A percentile compares a stretch with the other conserved stretches of the same genome.
These are phyloP conservation scores for Rhabdomys pumilio DNA, from an alignment of 2,797 vertebrate species.

Conservation along the genomic window DNA sequence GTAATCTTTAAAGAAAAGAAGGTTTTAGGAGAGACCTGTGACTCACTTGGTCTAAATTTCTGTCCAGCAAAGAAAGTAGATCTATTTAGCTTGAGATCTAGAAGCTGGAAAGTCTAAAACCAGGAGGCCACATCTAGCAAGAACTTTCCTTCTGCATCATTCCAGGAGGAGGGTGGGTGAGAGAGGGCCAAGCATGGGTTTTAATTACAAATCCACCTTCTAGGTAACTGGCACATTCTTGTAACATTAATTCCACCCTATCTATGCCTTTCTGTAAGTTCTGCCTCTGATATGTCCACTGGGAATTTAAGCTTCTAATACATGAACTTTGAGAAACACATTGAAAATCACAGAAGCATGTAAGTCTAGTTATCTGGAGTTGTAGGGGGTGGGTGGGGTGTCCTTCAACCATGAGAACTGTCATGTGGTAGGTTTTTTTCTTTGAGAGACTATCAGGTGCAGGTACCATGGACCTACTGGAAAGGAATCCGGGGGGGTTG, in stretches of 20 bases:
- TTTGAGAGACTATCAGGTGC: background rate
- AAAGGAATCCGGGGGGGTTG: background rate
- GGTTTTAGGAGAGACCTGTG: background rate
- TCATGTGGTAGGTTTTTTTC: background rate
- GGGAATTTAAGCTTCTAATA: background rate
- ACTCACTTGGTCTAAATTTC: background rate
- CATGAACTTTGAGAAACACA: background rate
- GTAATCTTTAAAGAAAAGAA: background rate
- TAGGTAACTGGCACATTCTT: background rate
- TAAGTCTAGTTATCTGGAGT: background rate
- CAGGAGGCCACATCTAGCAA: background rate
- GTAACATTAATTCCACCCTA: background rate
- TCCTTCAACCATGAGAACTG: background rate
- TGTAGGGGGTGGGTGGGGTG: background rate
- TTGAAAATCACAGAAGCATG: background rate
- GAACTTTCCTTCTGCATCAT: background rate
- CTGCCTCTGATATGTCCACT: background rate
- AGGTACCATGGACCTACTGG: background rate
- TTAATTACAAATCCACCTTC: background rate
- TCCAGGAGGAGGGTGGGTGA: background rate
- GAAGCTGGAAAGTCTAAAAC: background rate
- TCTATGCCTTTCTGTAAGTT: background rate
- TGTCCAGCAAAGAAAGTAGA: background rate
- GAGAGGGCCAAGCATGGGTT: background rate
- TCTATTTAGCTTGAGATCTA: background rate